Evolutionary conservation across 2,797 vertebrate species (phyloP).

Genomic region (Coregonus suidteri): DNA sequence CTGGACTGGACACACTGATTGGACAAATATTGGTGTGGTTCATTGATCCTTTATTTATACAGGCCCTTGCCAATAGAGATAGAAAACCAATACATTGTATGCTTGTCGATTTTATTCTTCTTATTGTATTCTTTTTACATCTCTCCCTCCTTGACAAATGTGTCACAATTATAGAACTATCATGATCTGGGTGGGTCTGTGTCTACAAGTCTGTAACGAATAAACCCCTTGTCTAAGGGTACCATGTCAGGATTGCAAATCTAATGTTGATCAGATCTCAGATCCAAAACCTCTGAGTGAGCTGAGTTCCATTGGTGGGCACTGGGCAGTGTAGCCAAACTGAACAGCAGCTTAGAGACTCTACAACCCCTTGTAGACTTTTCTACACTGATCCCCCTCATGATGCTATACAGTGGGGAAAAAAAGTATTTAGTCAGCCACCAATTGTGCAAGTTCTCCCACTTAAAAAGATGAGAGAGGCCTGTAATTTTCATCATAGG

Average conservation of each 20-base stretch:
- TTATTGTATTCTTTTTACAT: neutral
- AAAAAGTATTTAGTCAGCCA: no score
- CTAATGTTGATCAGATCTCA: neutral
- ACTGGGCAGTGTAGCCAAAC: neutral
- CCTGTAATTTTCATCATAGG: no score
- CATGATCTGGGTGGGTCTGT: neutral
- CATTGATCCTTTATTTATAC: neutral
- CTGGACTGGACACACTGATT: no score
- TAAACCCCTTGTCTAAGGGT: neutral
- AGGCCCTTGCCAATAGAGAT: neutral
- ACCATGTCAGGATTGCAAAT: neutral
- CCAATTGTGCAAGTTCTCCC: no score
- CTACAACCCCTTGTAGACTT: neutral
- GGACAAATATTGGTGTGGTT: neutral
- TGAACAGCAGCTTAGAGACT: neutral
- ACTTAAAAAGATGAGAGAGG: no score
- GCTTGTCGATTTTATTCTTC: neutral
- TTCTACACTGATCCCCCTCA: neutral
- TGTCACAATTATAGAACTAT: neutral
- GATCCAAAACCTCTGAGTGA: neutral
- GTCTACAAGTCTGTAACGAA: neutral
- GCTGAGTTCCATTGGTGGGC: neutral
- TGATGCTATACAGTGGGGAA: no score
- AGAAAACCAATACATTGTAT: no score
- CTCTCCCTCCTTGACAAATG: neutral